phyloP scores from a whole-genome alignment of 2,888 invertebrate genomes.

The Eupithecia tripunctaria region DNA sequence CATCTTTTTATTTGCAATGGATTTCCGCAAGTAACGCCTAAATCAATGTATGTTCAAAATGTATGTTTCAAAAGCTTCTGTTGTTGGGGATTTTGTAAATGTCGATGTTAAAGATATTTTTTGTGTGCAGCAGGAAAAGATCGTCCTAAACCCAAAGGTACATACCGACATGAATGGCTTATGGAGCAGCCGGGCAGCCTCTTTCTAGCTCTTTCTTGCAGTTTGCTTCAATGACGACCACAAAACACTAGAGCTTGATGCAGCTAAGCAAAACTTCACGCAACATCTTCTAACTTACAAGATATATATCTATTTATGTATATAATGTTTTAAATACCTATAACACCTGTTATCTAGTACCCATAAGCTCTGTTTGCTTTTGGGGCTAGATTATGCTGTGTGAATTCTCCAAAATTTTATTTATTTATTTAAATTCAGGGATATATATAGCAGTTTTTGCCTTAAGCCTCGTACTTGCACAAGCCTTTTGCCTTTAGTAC shows the following conservation, averaged over 20 bases:
- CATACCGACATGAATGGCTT: conserved; percentile 28
- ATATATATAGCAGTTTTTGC: conserved; percentile 9
- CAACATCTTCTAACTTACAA: neutral
- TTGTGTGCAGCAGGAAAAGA: conserved; percentile 38
- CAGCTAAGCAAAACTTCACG: conserved; percentile 16
- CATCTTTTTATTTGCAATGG: too few species aligned
- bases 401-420: neutral
- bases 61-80: neutral
- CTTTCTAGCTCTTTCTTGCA: too few species aligned
- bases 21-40: too few species aligned
- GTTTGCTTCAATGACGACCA: conserved; percentile 9
- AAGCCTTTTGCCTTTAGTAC: conserved; percentile 33
- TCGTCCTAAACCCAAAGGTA: conserved; percentile 36
- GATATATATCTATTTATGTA: neutral
- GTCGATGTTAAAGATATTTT: conserved; percentile 23
- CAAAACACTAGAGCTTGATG: conserved; percentile 3
- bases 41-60: too few species aligned
- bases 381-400: neutral
- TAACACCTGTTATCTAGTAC: neutral
- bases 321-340: neutral
- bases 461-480: conserved; percentile 33
- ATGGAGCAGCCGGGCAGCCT: conserved; percentile 24
- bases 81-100: neutral
- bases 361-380: neutral
- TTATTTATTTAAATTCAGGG: neutral